Evolutionary conservation across 30 jellyfish, hydroid and myxozoan species (phyloP), one percentile per base, ranked within the genome.

Genomic region (Aurelia coerulea): DNA sequence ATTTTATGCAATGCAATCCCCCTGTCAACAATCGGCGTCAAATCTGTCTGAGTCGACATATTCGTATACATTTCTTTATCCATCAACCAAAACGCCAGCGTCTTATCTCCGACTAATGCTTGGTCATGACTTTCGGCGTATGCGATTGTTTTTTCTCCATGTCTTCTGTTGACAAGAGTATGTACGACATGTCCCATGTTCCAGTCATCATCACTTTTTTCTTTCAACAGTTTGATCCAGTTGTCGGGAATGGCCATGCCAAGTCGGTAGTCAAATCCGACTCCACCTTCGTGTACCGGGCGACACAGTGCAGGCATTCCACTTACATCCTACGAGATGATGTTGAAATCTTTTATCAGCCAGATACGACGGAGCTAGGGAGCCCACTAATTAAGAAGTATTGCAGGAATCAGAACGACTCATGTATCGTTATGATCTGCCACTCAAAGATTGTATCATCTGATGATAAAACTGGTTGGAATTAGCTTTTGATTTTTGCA

Each of bases 101-200:
- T 96, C 77, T 96, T 96, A 73, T 96, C 99, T 16, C 99, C 99
- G n/a, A 96, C 99, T 75, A 96, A 68, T 1, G 99, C 99, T 41
- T 96, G 99, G 73, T 96, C 99, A 71, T 96, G 99, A 51, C 98
- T 92, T 74, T 96, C 99, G 12, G 99, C 98, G 68, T 95, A 90
- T 2, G 97, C 97, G 4, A 95, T 81, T 4, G 94, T 86, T 90
- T 86, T 95, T 79, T 95, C 98, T 23, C 97, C 97, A 50, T 84
- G 92, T 18, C 99, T 70, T 56, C 99, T 65, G 80, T 90, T 95
- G 52, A 72, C 80, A 41, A 95, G 71, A 10, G 98, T 90, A 82
- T 85, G 94, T 12, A 90, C 97, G 3, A 94, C 79, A 68, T 84
- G 70, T 23, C 99, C 97, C 93, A 94, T 94, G 73, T 94, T 73